Base-by-base conservation (phyloP, 2,797 vertebrate genomes). In the Cetoscarus ocellatus region DNA sequence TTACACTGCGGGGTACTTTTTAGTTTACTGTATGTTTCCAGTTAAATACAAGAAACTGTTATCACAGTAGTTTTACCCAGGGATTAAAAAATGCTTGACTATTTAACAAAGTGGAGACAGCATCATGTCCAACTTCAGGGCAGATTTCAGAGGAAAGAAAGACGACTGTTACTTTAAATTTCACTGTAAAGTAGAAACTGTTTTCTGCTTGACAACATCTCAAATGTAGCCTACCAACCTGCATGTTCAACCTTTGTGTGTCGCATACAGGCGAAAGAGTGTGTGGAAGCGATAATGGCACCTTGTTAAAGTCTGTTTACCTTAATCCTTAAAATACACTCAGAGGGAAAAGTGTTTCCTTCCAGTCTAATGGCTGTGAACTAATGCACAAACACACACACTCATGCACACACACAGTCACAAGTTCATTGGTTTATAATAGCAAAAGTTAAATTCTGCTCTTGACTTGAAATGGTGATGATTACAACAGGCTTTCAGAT, bases 271-370 rank as follows among this genome's bases (percentile, higher is more conserved):
- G 64, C 69, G 82, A 67, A 85, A 64, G 88, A 70, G 79, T 67
- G 85, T 83, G 80, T 87, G 91, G 86, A 93, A 92, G 86, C 66
- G 75, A 91, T 94, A 93, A 94, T 93, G 89, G 89, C 84, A 90
- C 90, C 91, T 92, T 91, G 92, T 94, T 94, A 90, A 88, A 87
- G 90, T 85, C 81, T 93, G 93, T 94, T 95, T 93, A 93, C 94
- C 92, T 89, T 92, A 93, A 94, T 94, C 93, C 91, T 92, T 91
- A 92, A 92, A 94, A 93, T 91, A 94, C 88, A 92, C 90, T 93
- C 87, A 64, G 85, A 89, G 81, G 88, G 88, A 88, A 93, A 93
- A 94, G 93, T 94, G 91, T 90, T 95, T 95, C 93, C 93, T 93
- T 93, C 93, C 92, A 94, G 86, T 40, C 80, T 92, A 90, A 90